Evolutionary conservation across 1,140 invertebrate genomes (phyloP), one percentile per base, ranked within the genome.

Genomic region (Drosophila lacteicornis): DNA sequence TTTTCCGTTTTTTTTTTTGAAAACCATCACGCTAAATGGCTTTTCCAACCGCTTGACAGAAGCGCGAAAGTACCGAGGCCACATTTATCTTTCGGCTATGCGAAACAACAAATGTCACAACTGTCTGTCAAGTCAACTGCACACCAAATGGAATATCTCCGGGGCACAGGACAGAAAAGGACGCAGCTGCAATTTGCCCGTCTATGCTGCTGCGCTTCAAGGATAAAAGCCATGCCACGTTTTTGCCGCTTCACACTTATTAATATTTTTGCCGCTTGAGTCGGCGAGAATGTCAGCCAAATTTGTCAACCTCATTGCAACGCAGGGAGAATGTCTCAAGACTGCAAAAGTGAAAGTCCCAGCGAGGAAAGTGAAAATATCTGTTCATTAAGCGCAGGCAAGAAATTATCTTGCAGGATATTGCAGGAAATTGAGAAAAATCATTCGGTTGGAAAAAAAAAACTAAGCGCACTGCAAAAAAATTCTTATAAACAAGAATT

Each of bases 241-340:
- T 70, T 45, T 63, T 55, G 47, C 42, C 47, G 38, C 57, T 47
- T 27, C 46, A 38, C 50, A 71, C 59, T 63, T 69, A 70, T 75
- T 78, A 71, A 70, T 79, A 45, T 61, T 63, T 70, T 53, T 25
- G 38, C 49, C 43, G 46, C 15, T 38, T 42, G 27, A 19, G 42
- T 51, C 50, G 38, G 15, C 53, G 65, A 65, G 63, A 71, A 71
- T 84, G 70, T 75, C 78, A 67, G 38, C 15, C 50, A 65, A 85
- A 85, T 85, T 86, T 82, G 79, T 86, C 82, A 86, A 86, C 62
- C 78, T 75, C 43, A 79, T 61, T 33, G 68, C 76, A 70, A 70
- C 57, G 60, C 67, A 58, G 60, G 1, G 67, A 58, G 78, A 85
- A 81, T 81, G 60, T 60, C 63, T 61, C 51, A 51, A 68, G 74